Conservation (phyloP, 1,140 invertebrate genomes). For the Parapsyche elsis region DNA sequence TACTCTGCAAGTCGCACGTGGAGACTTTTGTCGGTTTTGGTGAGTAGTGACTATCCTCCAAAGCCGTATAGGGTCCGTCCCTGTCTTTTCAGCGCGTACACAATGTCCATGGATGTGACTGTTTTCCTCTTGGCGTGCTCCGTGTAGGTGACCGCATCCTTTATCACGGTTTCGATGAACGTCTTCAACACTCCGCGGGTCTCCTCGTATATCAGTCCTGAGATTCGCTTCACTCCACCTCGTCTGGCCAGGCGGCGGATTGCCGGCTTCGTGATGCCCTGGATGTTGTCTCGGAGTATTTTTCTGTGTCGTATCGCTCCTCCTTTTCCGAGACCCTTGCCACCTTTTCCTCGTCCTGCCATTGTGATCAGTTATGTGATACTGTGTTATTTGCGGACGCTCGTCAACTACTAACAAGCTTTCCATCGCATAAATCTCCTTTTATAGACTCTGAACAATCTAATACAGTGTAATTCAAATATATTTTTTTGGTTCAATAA, state of each 20-base stretch:
- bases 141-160: conserved; percentile 86
- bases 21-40: background rate
- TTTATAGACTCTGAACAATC: too few relatives aligned
- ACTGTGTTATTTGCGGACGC: too few relatives aligned
- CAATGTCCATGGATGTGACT: conserved; percentile 88
- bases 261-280: conserved; percentile 60
- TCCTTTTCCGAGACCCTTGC: conserved; percentile 64
- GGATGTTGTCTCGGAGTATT: conserved; percentile 78
- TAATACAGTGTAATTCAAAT: too few relatives aligned
- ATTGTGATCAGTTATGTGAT: background rate
- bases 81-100: conserved; percentile 86
- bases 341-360: background rate
- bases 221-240: conserved; percentile 79
- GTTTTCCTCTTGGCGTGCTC: conserved; percentile 87
- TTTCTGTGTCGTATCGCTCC: conserved; percentile 78
- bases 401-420: too few relatives aligned
- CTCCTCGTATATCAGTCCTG: conserved; percentile 56
- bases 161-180: conserved; percentile 85
- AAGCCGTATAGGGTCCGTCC: conserved; percentile 78
- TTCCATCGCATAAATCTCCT: too few relatives aligned
- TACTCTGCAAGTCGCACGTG: background rate
- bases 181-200: conserved; percentile 74
- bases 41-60: conserved; percentile 69
- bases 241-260: conserved; percentile 73
- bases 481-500: too few relatives aligned